Percentiles rank a stretch among this genome's conserved stretches.
These are phyloP conservation scores for Thymallus thymallus DNA, from an alignment of 2,113 vertebrate species.

Conservation along the genomic window DNA sequence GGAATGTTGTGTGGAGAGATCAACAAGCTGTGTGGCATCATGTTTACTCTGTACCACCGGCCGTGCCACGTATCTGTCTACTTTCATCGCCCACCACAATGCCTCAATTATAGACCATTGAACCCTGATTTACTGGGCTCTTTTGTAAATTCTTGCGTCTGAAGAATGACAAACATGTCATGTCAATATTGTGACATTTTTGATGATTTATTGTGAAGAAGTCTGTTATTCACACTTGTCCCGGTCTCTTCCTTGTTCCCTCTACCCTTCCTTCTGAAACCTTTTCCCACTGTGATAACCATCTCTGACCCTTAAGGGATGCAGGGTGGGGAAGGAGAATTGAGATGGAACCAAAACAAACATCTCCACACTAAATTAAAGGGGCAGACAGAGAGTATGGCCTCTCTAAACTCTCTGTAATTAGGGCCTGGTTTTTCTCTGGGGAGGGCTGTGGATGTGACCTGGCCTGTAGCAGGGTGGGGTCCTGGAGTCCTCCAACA, in stretches of 20 bases:
- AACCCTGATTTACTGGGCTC: too few relatives aligned
- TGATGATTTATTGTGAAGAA: neutral
- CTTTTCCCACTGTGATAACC: constrained; percentile 3
- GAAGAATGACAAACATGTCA: too few relatives aligned
- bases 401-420: constrained; percentile 38
- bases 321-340: constrained; percentile 13
- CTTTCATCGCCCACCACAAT: too few relatives aligned
- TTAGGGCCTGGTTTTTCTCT: constrained; percentile 37
- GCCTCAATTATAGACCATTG: too few relatives aligned
- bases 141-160: too few relatives aligned
- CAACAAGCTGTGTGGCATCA: neutral
- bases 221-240: neutral
- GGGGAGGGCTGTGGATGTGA: neutral
- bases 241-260: neutral
- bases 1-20: neutral
- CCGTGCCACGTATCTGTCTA: too few relatives aligned
- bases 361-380: constrained; percentile 37
- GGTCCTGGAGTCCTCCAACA: constrained; percentile 40
- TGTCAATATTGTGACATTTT: neutral
- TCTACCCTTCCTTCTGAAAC: neutral
- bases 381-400: constrained; percentile 26
- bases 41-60: too few relatives aligned
- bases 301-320: constrained; percentile 10
- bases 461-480: constrained; percentile 19
- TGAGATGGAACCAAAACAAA: constrained; percentile 35